Conservation (phyloP, 2,888 invertebrate species). For the Diarsia mendica region DNA sequence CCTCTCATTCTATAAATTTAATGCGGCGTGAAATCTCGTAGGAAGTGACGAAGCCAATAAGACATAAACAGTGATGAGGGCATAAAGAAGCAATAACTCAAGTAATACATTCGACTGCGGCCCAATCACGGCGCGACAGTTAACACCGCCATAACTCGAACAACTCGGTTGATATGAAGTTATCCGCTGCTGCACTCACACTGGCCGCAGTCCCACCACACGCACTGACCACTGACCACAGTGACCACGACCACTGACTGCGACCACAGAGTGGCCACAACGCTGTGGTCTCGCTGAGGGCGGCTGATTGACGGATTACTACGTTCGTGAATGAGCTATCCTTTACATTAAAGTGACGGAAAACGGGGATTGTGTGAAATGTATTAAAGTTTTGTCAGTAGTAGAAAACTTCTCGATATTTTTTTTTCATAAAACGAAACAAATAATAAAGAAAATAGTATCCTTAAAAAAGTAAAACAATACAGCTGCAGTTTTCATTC, state of each 20-base stretch:
- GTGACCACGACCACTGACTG: background rate
- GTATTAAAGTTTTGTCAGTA: background rate
- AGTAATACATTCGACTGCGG: constrained; percentile 51
- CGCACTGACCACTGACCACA: background rate
- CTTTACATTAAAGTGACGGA: background rate
- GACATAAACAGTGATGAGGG: constrained; percentile 39
- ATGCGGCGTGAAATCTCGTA: constrained; percentile 22
- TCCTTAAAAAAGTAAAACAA: background rate
- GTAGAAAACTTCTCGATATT: background rate
- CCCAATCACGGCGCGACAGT: constrained; percentile 68
- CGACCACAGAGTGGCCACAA: constrained; percentile 16
- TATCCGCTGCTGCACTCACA: constrained; percentile 22
- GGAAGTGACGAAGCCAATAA: constrained; percentile 41
- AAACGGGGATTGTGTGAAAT: background rate
- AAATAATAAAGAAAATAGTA: background rate
- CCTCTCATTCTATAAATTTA: constrained; percentile 10
- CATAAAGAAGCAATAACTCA: constrained; percentile 56
- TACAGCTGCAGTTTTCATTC: background rate
- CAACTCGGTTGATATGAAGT: constrained; percentile 57
- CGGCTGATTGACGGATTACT: constrained; percentile 23
- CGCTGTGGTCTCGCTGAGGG: constrained; percentile 18
- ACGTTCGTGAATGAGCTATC: constrained; percentile 12
- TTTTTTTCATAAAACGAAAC: background rate
- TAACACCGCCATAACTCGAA: constrained; percentile 69
- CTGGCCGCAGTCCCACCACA: constrained; percentile 2